Evolutionary conservation across 2,888 invertebrate genomes (phyloP), one percentile per base, ranked within the genome.

Genomic region (Cephalotes varians): DNA sequence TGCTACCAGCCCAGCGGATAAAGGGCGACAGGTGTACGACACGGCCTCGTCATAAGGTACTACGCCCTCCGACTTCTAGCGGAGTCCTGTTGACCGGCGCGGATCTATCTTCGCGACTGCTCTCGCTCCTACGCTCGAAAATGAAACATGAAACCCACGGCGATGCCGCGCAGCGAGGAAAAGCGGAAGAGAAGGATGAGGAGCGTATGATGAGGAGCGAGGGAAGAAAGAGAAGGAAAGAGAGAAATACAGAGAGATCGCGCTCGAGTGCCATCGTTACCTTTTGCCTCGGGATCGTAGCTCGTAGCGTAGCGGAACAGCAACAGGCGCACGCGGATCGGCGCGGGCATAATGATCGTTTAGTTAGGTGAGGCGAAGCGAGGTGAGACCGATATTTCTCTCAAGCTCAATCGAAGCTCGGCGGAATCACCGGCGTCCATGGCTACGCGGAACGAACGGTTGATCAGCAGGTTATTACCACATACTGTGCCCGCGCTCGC

Each of bases 321-420:
- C 77, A 69, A 77, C 77, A 77, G 77, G 77, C 77, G 44, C 69
- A 54, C 77, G 67, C 69, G 69, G 31, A 47, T 77, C 56, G 34
- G 69, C 54, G 71, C 71, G 44, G 6, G 44, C 77, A 77, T 77
- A 77, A 69, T 77, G 77, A 77, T 69, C 44, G 12, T 56, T 56
- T 65, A 40, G 37, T 49, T 64, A 51, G 40, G 74, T 28, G 28
- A 54, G 60, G 31, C 51, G 65, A 65, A 21, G 31, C 49, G 10
- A 54, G 21, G 37, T n/a, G n/a, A 44, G 31, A 15, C 31, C 44
- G 77, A 58, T 69, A 3, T 21, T n/a, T 31, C 25, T 31, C 12
- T 9, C 28, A 51, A 6, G 1, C 34, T 62, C 51, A 21, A 10
- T 12, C n/a, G n/a, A n/a, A n/a, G 12, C 18, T 18, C 18, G 21